These are phyloP conservation scores for Stomorhina lunata DNA, from an alignment of 2,888 invertebrate genomes.

Conservation along the genomic window DNA sequence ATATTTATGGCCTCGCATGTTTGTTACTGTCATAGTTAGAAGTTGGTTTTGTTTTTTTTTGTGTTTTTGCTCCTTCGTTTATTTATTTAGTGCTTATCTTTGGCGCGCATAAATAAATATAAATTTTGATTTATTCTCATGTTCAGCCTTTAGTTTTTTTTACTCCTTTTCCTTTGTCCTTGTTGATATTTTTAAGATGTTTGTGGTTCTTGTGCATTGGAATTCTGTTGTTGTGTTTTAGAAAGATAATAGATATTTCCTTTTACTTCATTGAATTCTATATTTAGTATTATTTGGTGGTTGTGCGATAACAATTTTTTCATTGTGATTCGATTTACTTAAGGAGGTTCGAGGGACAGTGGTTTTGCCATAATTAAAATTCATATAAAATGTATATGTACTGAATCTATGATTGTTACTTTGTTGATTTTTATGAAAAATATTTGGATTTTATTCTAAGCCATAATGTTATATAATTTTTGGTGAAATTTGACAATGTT, in stretches of 20 bases:
- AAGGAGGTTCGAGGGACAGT: constrained; percentile 18
- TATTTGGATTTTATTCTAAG: no score
- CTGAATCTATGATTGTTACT: no score
- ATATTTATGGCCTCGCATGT: no score
- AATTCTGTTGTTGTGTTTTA: constrained; percentile 25
- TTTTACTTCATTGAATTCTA: constrained; percentile 12
- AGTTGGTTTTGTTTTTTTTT: not conserved
- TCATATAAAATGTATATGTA: no score
- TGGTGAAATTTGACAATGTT: no score
- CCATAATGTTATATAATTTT: no score
- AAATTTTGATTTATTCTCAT: constrained; percentile 62
- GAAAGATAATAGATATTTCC: constrained; percentile 21
- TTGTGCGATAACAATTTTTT: constrained; percentile 34
- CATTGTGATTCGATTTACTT: constrained; percentile 48
- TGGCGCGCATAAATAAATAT: constrained; percentile 60
- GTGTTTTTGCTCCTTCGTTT: constrained; percentile 6
- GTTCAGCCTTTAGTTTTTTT: constrained; percentile 30
- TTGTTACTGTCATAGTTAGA: constrained; percentile 13
- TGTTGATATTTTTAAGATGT: no score
- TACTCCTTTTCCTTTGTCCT: constrained; percentile 23
- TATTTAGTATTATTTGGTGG: constrained; percentile 22
- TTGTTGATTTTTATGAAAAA: no score
- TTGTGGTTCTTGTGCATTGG: constrained; percentile 10
- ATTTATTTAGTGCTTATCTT: constrained; percentile 60
- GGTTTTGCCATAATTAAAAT: no score